Conservation (phyloP, 2,113 vertebrate genomes). For the Lynx canadensis region DNA sequence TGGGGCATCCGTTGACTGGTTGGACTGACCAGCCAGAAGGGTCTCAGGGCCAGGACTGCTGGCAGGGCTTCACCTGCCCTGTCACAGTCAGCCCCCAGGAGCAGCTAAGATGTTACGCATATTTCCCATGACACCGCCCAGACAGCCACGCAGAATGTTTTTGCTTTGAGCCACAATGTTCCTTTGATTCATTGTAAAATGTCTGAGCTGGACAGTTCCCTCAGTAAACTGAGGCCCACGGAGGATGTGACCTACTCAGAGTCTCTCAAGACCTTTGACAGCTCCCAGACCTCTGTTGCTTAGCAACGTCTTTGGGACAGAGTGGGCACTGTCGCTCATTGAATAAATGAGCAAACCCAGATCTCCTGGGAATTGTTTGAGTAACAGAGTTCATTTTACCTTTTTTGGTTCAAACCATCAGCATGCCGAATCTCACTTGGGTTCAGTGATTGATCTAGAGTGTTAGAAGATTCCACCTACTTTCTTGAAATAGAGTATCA, state of each 20-base stretch:
- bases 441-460: not conserved
- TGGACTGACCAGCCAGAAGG: not conserved
- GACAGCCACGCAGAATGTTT: not conserved
- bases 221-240: not conserved
- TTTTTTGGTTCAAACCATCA: not conserved
- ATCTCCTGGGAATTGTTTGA: constrained; percentile 23
- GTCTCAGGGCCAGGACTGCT: not conserved
- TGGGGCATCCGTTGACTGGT: not conserved
- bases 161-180: not conserved
- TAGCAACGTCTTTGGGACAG: not conserved
- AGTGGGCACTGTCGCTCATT: not conserved
- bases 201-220: not conserved
- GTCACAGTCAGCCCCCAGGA: not conserved
- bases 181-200: not conserved
- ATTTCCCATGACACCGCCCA: not conserved
- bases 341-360: not conserved
- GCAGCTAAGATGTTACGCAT: not conserved
- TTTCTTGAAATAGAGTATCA: not conserved
- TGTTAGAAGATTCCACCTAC: not conserved
- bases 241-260: not conserved
- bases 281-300: constrained; percentile 10
- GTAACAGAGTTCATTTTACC: not conserved
- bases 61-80: not conserved
- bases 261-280: not conserved
- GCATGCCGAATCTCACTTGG: not conserved